Evolutionary conservation across 2,113 vertebrate genomes (phyloP), one percentile per base, ranked within the genome.

Genomic region (Cacatua alba): DNA sequence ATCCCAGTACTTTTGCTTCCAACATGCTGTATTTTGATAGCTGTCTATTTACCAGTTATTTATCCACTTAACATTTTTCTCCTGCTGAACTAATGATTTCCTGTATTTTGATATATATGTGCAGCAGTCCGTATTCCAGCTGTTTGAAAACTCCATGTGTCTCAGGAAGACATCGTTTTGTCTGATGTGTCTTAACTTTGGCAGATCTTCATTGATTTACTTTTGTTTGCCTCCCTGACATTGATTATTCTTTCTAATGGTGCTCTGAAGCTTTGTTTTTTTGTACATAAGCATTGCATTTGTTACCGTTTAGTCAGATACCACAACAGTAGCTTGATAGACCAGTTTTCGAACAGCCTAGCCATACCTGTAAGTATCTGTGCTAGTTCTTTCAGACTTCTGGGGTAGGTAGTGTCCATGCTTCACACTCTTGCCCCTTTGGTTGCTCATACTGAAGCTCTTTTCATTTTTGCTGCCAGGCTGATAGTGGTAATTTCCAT

Each of bases 91-190:
- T 11, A 63, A 21, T 15, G 15, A 20, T 79, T 94, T 80, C 53
- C 41, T 55, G 0, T 53, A 5, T 15, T 75, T 80, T 26, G 21
- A 24, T 31, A 19, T 19, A 8, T 4, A 24, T 0, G 0, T 49
- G 12, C 55, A 70, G 16, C 23, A 86, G 2, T 49, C 43, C 2
- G 2, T 55, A 9, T 65, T 90, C 21, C 52, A 57, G 11, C 10
- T 75, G 31, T 49, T 74, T 49, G 44, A 69, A 88, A 88, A 81
- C 72, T 70, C 29, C 20, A 7, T 33, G 18, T 6, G 25, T 57
- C 26, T 77, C 37, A 59, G 24, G 6, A 78, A 37, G 41, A 57
- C 31, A 13, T 59, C 33, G 15, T 78, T 65, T 92, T 91, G 4
- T 33, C 46, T 43, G 11, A 23, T 49, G 26, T 64, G n/a, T 31